Base-by-base conservation (phyloP, 1,140 invertebrate species). In the Druon quercuslanigerum region DNA sequence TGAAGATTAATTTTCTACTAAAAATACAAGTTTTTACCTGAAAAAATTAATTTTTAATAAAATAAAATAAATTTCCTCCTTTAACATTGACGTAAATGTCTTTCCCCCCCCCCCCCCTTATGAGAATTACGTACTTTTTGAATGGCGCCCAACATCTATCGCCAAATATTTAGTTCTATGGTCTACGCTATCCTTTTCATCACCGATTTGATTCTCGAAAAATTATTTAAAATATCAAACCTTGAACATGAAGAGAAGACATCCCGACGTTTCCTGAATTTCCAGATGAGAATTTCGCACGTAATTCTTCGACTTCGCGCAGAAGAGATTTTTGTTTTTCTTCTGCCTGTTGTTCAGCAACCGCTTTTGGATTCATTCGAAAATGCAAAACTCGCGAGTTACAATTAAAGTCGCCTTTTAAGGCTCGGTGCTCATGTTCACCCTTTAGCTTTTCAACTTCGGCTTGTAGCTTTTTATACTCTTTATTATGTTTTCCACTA, bases 331-430 rank as follows among this genome's bases (percentile, higher is more conserved):
- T 93, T 19, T 96, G 91, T 79, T 96, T 93, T 72, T 94, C 92
- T 82, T 94, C 92, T 7, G 94, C 91, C 74, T 94, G 91, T 81
- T 94, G 91, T 78, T 94, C 93, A 0, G 95, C 95, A 72, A 94
- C 91, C 0, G 94, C 91, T 2, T 95, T 92, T 0, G 97, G 97
- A 92, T 98, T 98, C 75, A 95, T 93, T 60, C 88, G 91, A 20
- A 94, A 91, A 84, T 96, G 93, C 66, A 96, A 87, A 84, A 96
- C 81, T 90, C 90, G 93, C 46, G 90, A 85, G 66, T 90, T 85
- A 50, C 87, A 88, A 79, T 92, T 93, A 81, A 91, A 93, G 82
- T 92, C 94, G 40, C 91, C 93, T 74, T 92, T 94, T 71, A 93
- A 77, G 71, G 92, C 93, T n/a, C 94, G 87, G 81, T 94, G 93